Evolutionary conservation across 2,888 invertebrate species (phyloP), one percentile per base, ranked within the genome.

Genomic region (Steromphala cineraria): DNA sequence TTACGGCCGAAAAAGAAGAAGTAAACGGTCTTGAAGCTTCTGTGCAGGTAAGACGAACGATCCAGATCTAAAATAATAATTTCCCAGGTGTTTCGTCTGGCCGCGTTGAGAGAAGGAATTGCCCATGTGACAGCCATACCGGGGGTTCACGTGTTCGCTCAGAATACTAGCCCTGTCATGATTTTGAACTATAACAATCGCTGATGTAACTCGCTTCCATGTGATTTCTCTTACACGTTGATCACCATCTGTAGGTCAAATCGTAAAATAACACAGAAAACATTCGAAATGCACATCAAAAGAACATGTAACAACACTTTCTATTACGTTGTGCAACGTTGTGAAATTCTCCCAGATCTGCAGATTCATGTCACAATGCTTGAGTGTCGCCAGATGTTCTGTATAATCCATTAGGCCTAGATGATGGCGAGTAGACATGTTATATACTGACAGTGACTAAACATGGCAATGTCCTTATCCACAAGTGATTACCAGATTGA

Each of bases 1-100:
- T 91, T 90, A 86, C 90, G 89, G 83, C 89, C 84, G 85, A 82
- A 87, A 88, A 84, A 84, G 88, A 88, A 88, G 82, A 78, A 82
- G 84, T 84, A 80, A 83, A 82, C 83, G 85, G 86, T 85, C 85
- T 85, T 85, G 89, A 87, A 84, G 88, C 86, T 86, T 86, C 87
- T 82, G 85, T 83, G 83, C 85, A 87, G 90, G 89, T 90, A 83
- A 87, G 85, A 82, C 24, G 62, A 28, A 62, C 46, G 46, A 46
- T 46, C 46, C 7, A 46, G 46, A 36, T 36, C 36, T 36, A 36
- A 36, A n/a, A 46, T 10, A 46, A 46, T 46, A 10, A 13, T 10
- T 46, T 46, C 46, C 13, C 46, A 46, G 46, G 46, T 56, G 56
- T 56, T 56, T 24, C 56, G 24, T 24, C 19, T 56, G 56, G 56